Percentiles rank a stretch among this genome's conserved stretches.
Evolutionary conservation across 2,797 vertebrate genomes (phyloP).

Genomic region (Parauchenoglanis punctatus): DNA sequence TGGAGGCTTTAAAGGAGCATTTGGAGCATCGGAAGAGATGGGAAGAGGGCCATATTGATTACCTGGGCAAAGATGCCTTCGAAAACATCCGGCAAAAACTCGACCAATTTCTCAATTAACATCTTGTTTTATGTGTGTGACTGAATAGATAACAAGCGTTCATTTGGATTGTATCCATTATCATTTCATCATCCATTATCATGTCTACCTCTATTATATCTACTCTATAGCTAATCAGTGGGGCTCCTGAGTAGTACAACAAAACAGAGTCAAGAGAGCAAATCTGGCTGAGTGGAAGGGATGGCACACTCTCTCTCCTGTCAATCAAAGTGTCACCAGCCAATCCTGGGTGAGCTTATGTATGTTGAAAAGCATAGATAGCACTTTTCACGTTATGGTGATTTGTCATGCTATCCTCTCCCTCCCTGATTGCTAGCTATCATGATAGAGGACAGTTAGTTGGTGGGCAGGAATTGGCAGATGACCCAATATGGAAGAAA

Average conservation of each 20-base stretch:
- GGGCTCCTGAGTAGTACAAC: background rate
- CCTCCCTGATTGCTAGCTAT: background rate
- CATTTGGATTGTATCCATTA: background rate
- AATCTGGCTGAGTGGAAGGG: background rate
- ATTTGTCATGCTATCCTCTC: background rate
- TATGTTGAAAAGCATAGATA: background rate
- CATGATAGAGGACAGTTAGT: background rate
- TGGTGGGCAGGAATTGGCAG: background rate
- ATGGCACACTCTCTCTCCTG: background rate
- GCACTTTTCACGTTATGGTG: background rate
- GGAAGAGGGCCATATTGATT: constrained; percentile 79
- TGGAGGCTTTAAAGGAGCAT: constrained; percentile 58
- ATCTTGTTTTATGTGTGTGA: background rate
- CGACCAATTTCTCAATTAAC: constrained; percentile 76
- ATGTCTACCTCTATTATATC: constrained; percentile 33
- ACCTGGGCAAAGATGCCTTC: constrained; percentile 78
- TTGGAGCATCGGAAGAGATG: constrained; percentile 72
- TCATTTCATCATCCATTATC: background rate
- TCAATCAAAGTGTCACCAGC: background rate
- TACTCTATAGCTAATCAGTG: background rate
- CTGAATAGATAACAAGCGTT: constrained; percentile 4
- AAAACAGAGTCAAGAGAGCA: background rate
- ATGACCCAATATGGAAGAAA: background rate
- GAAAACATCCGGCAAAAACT: constrained; percentile 77
- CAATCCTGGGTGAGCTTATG: background rate